These are phyloP conservation scores for Parascotia fuliginaria DNA, from an alignment of 2,888 invertebrate species.

Conservation along the genomic window DNA sequence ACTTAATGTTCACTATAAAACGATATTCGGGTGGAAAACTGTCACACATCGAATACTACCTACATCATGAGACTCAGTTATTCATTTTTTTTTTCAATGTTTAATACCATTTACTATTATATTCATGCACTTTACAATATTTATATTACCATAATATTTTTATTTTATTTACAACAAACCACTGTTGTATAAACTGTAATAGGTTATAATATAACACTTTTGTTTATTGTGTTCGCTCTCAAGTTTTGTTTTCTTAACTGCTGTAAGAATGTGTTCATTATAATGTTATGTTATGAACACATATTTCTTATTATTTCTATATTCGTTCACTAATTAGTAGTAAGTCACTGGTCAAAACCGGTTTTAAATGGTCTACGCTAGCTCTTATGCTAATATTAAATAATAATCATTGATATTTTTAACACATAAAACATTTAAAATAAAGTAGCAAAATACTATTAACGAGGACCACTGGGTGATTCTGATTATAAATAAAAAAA, in stretches of 20 bases:
- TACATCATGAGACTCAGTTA: constrained; percentile 47
- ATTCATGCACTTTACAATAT: constrained; percentile 47
- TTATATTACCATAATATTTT: constrained; percentile 43
- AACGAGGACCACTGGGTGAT: too few relatives aligned
- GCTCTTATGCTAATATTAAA: too few relatives aligned
- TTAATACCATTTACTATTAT: constrained; percentile 45
- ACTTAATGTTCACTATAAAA: constrained; percentile 32
- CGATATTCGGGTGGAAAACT: constrained; percentile 41
- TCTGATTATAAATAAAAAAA: too few relatives aligned
- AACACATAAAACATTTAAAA: background rate
- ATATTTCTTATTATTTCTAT: constrained; percentile 12
- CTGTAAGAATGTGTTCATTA: constrained; percentile 25
- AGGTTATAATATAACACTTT: constrained; percentile 34
- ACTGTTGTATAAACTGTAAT: constrained; percentile 32
- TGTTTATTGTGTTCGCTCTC: constrained; percentile 25
- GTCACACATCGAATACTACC: constrained; percentile 35
- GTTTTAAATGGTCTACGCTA: constrained; percentile 15
- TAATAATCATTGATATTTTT: background rate
- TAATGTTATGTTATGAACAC: constrained; percentile 14
- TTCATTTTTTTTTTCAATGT: constrained; percentile 53
- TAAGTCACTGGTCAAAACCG: constrained; percentile 7
- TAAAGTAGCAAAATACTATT: background rate
- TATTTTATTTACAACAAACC: constrained; percentile 47
- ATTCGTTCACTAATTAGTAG: constrained; percentile 10
- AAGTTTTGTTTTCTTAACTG: constrained; percentile 27